Conservation (phyloP, 2,797 vertebrate genomes). For the Myripristis murdjan region DNA sequence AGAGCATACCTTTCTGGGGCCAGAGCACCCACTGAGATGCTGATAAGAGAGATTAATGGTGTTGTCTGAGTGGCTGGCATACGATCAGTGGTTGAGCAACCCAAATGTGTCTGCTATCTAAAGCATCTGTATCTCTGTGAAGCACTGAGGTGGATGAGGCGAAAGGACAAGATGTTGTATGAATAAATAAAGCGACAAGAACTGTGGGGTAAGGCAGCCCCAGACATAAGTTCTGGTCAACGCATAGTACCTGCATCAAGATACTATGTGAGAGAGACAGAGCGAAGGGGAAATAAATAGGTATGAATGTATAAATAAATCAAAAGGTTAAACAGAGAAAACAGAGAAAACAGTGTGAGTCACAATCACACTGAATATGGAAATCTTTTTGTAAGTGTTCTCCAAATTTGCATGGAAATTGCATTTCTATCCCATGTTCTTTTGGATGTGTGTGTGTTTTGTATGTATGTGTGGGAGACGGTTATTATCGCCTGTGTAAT, state of each 20-base stretch:
- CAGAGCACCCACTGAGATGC: slow-evolving; percentile 82
- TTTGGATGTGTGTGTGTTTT: slow-evolving; percentile 43
- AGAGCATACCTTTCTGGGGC: slow-evolving; percentile 81
- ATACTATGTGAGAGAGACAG: slow-evolving; percentile 47
- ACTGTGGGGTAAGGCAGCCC: slow-evolving; percentile 59
- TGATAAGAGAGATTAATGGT: slow-evolving; percentile 92
- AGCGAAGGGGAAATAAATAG: slow-evolving; percentile 30
- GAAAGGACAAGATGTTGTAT: slow-evolving; percentile 83
- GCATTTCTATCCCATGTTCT: slow-evolving; percentile 74
- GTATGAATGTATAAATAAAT: slow-evolving; percentile 76
- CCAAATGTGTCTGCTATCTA: slow-evolving; percentile 88
- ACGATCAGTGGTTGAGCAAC: slow-evolving; percentile 85
- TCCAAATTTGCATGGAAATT: slow-evolving; percentile 87
- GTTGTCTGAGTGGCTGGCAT: slow-evolving; percentile 86
- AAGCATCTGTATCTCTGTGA: slow-evolving; percentile 85
- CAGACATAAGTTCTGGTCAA: slow-evolving; percentile 67
- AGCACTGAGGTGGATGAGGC: slow-evolving; percentile 81
- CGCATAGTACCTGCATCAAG: slow-evolving; percentile 70
- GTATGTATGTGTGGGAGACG: slow-evolving; percentile 1
- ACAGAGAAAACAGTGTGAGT: slow-evolving; percentile 63
- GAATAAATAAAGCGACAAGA: slow-evolving; percentile 80
- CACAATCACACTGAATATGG: slow-evolving; percentile 69
- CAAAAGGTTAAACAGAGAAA: slow-evolving; percentile 76
- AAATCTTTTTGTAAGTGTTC: slow-evolving; percentile 75
- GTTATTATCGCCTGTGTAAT: slow-evolving; percentile 83